These are phyloP conservation scores for Drosophila novamexicana DNA, from an alignment of 1,140 invertebrate genomes.

Conservation along the genomic window DNA sequence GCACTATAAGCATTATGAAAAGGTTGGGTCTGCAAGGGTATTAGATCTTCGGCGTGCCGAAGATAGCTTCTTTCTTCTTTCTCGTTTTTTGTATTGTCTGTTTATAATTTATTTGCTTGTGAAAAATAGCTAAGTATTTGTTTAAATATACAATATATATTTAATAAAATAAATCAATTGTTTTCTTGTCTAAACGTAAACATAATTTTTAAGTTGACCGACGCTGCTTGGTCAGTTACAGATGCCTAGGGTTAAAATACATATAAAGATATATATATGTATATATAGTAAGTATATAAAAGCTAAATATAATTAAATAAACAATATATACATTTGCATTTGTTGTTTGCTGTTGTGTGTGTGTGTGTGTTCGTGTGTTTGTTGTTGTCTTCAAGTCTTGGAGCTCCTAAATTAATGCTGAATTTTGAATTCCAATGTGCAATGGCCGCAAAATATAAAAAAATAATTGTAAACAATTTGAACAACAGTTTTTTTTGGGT, in stretches of 20 bases:
- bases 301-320: constrained; percentile 70
- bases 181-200: constrained; percentile 56
- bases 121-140: constrained; percentile 76
- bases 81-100: constrained; percentile 22
- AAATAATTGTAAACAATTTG: constrained; percentile 41
- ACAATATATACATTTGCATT: constrained; percentile 72
- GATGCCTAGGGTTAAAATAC: constrained; percentile 34
- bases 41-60: no score
- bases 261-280: constrained; percentile 30
- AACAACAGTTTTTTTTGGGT: constrained; percentile 47
- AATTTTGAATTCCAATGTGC: constrained; percentile 79
- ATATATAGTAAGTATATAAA: constrained; percentile 25
- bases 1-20: no score
- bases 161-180: constrained; percentile 68
- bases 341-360: constrained; percentile 24
- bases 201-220: constrained; percentile 59
- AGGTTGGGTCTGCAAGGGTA: no score
- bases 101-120: constrained; percentile 77
- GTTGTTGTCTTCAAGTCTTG: constrained; percentile 73
- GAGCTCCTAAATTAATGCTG: constrained; percentile 71
- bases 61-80: no score
- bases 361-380: constrained; percentile 32
- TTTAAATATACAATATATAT: constrained; percentile 62
- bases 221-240: constrained; percentile 34
- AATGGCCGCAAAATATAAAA: constrained; percentile 63